Percentiles rank a stretch among this genome's conserved stretches.
phyloP scores from a whole-genome alignment of 2,113 vertebrate genomes.

The Ceuthmochares aereus region DNA sequence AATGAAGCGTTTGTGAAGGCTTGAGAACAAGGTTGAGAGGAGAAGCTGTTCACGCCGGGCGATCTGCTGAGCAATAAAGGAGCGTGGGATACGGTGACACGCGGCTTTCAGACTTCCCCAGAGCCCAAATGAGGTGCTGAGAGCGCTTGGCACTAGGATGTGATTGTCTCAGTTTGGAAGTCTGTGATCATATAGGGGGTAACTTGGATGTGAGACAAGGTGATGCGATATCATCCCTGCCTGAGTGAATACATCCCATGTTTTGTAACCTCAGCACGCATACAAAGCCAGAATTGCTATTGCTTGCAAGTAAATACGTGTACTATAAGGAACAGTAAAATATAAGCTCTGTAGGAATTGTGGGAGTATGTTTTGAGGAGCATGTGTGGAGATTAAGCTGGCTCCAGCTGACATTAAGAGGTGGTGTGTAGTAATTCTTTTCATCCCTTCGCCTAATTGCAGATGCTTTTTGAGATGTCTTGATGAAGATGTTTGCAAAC shows the following conservation, averaged over 20 bases:
- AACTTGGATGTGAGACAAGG: neutral
- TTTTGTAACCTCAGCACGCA: neutral
- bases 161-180: neutral
- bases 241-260: accelerated
- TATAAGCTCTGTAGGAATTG: neutral
- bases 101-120: neutral
- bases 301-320: accelerated
- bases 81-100: neutral
- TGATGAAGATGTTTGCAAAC: neutral
- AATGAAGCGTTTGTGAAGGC: neutral
- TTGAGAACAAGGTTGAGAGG: slow-evolving; percentile 2
- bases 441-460: slow-evolving; percentile 19
- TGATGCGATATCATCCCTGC: neutral
- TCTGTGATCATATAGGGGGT: neutral
- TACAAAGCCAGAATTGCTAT: neutral
- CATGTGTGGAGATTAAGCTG: neutral
- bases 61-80: neutral
- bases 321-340: neutral
- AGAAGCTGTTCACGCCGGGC: neutral
- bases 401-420: neutral
- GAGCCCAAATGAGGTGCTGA: neutral
- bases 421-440: neutral
- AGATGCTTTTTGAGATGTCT: neutral
- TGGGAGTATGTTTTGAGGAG: neutral
- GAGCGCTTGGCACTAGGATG: neutral